These are phyloP conservation scores for Catocala fraxini DNA, from an alignment of 2,888 invertebrate species.

Conservation along the genomic window DNA sequence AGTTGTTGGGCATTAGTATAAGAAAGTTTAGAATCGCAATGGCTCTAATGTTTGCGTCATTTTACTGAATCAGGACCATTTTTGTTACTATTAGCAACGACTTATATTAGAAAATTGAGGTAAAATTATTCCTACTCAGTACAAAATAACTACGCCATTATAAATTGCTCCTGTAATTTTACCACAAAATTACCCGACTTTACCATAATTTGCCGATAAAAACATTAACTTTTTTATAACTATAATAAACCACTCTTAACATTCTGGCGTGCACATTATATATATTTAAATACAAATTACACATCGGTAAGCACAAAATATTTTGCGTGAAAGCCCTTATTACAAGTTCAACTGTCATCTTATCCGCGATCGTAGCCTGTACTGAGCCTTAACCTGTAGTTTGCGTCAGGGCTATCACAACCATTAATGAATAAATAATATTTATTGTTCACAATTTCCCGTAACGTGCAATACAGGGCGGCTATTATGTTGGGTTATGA, in stretches of 20 bases:
- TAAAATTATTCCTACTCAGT: no score
- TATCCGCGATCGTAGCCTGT: constrained; percentile 31
- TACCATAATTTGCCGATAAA: constrained; percentile 29
- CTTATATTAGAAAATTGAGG: no score
- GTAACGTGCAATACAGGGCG: neutral
- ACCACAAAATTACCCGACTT: constrained; percentile 10
- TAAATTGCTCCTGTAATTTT: neutral
- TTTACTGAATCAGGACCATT: no score
- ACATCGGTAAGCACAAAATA: constrained; percentile 38
- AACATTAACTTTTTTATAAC: constrained; percentile 45
- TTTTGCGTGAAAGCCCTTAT: constrained; percentile 47
- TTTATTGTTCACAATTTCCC: neutral
- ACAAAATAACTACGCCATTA: neutral
- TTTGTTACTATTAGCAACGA: no score
- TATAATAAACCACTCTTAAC: constrained; percentile 40
- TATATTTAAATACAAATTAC: constrained; percentile 46
- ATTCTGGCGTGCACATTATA: constrained; percentile 33
- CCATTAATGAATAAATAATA: constrained; percentile 2
- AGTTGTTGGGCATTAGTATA: no score
- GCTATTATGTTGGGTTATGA: no score
- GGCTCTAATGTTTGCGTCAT: no score
- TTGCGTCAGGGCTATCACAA: constrained; percentile 27
- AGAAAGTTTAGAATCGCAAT: no score
- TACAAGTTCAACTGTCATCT: constrained; percentile 51
- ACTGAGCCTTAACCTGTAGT: constrained; percentile 37